Percentiles rank a stretch among this genome's conserved stretches.
phyloP scores from a whole-genome alignment of 1,140 invertebrate species.

The Drosophila nebulosa region DNA sequence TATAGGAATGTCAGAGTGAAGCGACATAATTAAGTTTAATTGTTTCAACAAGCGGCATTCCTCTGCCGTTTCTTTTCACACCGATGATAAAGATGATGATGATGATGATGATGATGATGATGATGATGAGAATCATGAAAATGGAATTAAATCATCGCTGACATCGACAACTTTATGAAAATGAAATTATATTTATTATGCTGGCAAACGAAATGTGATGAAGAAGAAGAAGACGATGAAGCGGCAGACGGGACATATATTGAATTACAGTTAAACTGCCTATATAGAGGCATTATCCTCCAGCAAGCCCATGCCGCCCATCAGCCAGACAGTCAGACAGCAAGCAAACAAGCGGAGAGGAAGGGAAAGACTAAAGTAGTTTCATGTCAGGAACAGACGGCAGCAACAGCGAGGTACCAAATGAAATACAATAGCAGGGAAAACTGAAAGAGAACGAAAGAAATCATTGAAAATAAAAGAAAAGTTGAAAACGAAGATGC shows the following conservation, averaged over 20 bases:
- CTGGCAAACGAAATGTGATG: constrained; percentile 62
- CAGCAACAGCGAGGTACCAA: constrained; percentile 13
- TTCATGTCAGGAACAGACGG: constrained; percentile 30
- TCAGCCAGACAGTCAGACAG: neutral
- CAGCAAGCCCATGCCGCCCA: neutral
- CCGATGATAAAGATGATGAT: neutral
- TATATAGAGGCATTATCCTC: constrained; percentile 45
- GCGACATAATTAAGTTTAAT: constrained; percentile 73
- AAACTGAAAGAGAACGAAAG: neutral
- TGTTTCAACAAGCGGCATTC: constrained; percentile 61
- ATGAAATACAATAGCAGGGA: constrained; percentile 7
- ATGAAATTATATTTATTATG: constrained; percentile 64
- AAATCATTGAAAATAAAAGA: neutral
- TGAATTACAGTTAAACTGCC: constrained; percentile 77
- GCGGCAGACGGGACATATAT: constrained; percentile 49
- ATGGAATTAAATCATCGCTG: constrained; percentile 77
- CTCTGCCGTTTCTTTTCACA: constrained; percentile 11
- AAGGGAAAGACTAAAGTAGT: constrained; percentile 36
- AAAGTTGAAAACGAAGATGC: constrained; percentile 6
- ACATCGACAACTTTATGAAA: constrained; percentile 79
- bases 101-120: neutral
- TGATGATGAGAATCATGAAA: constrained; percentile 41
- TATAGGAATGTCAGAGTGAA: constrained; percentile 32
- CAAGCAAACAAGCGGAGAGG: neutral
- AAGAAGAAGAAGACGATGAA: constrained; percentile 37